Evolutionary conservation across 2,888 invertebrate genomes (phyloP), one percentile per base, ranked within the genome.

Genomic region (Lydus trimaculatus): DNA sequence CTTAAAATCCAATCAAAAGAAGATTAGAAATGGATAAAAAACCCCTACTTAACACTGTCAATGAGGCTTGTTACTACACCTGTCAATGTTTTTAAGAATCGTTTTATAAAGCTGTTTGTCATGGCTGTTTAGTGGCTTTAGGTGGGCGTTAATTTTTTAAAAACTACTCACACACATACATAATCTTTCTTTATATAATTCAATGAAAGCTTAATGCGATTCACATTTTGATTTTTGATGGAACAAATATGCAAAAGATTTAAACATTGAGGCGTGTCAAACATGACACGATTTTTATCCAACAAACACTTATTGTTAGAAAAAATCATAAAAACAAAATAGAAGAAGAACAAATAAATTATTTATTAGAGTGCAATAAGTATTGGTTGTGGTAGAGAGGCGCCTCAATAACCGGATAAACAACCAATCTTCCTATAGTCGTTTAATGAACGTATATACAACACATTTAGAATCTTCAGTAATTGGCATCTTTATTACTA

Each of bases 31-130:
- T 33, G n/a, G n/a, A n/a, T n/a, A n/a, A n/a, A n/a, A n/a, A n/a
- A n/a, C n/a, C n/a, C n/a, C 33, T 33, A 33, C 33, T 52, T 61
- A 63, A 62, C 43, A 65, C 70, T 76, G 76, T 76, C 77, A 77
- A 77, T 77, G 74, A 69, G 70, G 72, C 76, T 77, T 72, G 75
- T 77, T 76, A 76, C 75, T 76, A 76, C 75, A 77, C 72, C 77
- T 77, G 77, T 77, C 77, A 76, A 76, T 76, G 75, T 56, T 25
- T n/a, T 25, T 59, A 64, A 67, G 72, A 61, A 73, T 71, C 70
- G 67, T 75, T 73, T 71, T 73, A 73, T 75, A 77, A 76, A 76
- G 75, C 74, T 75, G 76, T 77, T 77, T 76, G 73, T 77, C 76
- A 77, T 77, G 77, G 65, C 68, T 75, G 70, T 67, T 56, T 69